phyloP scores from a whole-genome alignment of 2,797 vertebrate genomes.

The Meriones psammophilus region DNA sequence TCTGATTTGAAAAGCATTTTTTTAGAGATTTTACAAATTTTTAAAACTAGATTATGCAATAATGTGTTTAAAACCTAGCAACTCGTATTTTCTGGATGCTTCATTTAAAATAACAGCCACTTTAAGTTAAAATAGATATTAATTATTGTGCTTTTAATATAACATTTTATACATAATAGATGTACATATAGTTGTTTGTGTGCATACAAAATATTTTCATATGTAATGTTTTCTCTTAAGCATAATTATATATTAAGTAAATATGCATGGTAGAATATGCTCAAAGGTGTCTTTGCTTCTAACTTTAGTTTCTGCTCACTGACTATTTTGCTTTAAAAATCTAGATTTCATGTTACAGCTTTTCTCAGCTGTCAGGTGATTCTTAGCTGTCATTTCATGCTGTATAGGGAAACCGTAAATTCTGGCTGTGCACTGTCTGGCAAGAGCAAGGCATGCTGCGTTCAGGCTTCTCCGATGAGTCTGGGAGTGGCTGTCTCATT shows the following conservation, averaged over 20 bases:
- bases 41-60: neutral
- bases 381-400: neutral
- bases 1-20: neutral
- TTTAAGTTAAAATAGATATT: neutral
- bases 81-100: neutral
- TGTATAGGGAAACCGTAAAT: slow-evolving; percentile 15
- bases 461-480: neutral
- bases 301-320: neutral
- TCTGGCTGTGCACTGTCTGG: neutral
- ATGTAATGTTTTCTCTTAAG: neutral
- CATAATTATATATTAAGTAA: neutral
- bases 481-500: neutral
- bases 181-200: neutral
- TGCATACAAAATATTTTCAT: neutral
- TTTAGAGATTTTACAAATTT: slow-evolving; percentile 5
- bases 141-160: slow-evolving; percentile 7
- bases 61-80: slow-evolving; percentile 45
- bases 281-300: neutral
- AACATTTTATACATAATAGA: neutral
- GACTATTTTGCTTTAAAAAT: slow-evolving; percentile 30
- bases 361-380: neutral
- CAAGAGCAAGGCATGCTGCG: neutral
- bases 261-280: neutral
- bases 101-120: neutral
- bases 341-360: neutral